phyloP scores from a whole-genome alignment of 2,888 invertebrate genomes.

The Eurois occulta region DNA sequence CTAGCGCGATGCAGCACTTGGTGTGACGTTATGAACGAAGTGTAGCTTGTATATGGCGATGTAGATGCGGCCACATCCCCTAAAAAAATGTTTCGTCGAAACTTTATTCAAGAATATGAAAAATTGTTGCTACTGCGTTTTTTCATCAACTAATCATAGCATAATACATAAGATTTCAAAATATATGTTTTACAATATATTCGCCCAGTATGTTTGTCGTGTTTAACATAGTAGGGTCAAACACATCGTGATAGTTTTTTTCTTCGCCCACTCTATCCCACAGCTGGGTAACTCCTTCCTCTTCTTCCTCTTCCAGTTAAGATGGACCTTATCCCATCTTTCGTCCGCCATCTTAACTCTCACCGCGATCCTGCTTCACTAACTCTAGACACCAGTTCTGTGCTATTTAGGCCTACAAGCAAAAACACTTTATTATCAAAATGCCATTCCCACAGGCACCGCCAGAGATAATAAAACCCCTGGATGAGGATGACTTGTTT shows the following conservation, averaged over 20 bases:
- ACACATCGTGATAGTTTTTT: not conserved
- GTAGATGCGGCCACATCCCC: too few species aligned
- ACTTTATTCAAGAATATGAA: not conserved
- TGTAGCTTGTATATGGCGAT: too few species aligned
- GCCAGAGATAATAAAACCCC: conserved; percentile 63
- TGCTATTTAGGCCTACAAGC: not conserved
- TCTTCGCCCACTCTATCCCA: not conserved
- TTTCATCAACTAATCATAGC: not conserved
- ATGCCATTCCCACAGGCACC: conserved; percentile 55
- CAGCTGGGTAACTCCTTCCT: not conserved
- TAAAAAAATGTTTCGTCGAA: not conserved
- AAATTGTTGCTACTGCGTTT: not conserved
- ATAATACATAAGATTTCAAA: not conserved
- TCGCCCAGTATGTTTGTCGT: not conserved
- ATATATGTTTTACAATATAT: not conserved
- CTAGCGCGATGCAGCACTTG: too few species aligned
- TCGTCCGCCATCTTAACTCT: not conserved
- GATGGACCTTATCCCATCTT: not conserved
- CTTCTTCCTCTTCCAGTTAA: not conserved
- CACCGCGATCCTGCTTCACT: not conserved
- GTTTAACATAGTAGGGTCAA: not conserved
- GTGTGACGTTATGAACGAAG: too few species aligned
- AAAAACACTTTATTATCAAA: not conserved
- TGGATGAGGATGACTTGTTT: conserved; percentile 31
- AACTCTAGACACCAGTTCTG: not conserved